A percentile compares a stretch with the other conserved stretches of the same genome.
Evolutionary conservation across 2,113 vertebrate species (phyloP).

Genomic region (Triplophysa dalaica): DNA sequence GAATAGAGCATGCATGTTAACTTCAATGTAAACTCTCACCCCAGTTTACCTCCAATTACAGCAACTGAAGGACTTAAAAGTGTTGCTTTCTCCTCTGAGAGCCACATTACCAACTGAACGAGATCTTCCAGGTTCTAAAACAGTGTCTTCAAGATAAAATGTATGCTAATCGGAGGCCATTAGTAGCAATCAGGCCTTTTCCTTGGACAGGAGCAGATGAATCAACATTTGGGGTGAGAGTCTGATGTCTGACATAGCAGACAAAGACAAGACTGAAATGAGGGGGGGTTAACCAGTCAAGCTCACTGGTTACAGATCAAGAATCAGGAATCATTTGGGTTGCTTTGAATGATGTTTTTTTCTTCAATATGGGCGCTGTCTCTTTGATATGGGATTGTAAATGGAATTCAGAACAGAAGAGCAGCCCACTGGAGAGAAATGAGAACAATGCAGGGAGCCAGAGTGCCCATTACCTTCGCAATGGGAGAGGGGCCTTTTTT

Average conservation of each 20-base stretch:
- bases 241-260: slow-evolving; percentile 47
- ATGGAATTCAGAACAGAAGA: slow-evolving; percentile 40
- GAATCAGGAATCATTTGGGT: slow-evolving; percentile 53
- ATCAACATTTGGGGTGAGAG: slow-evolving; percentile 51
- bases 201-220: slow-evolving; percentile 39
- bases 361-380: slow-evolving; percentile 40
- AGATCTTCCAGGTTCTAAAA: slow-evolving; percentile 36
- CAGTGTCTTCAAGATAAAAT: slow-evolving; percentile 47
- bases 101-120: slow-evolving; percentile 30
- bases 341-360: slow-evolving; percentile 34
- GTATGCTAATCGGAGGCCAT: slow-evolving; percentile 53
- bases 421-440: slow-evolving; percentile 34
- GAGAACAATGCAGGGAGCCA: slow-evolving; percentile 44
- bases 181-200: slow-evolving; percentile 51
- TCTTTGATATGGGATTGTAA: slow-evolving; percentile 47
- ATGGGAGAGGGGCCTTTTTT: slow-evolving; percentile 43
- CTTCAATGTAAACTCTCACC: slow-evolving; percentile 1
- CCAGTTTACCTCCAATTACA: slow-evolving; percentile 17
- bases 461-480: slow-evolving; percentile 46
- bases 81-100: slow-evolving; percentile 23
- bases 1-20: not conserved
- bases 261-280: slow-evolving; percentile 48
- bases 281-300: not conserved
- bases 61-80: slow-evolving; percentile 29
- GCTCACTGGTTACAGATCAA: slow-evolving; percentile 45